Percentiles rank a stretch among this genome's conserved stretches.
These are phyloP conservation scores for Centropus bengalensis DNA, from an alignment of 2,113 vertebrate genomes.

Conservation along the genomic window DNA sequence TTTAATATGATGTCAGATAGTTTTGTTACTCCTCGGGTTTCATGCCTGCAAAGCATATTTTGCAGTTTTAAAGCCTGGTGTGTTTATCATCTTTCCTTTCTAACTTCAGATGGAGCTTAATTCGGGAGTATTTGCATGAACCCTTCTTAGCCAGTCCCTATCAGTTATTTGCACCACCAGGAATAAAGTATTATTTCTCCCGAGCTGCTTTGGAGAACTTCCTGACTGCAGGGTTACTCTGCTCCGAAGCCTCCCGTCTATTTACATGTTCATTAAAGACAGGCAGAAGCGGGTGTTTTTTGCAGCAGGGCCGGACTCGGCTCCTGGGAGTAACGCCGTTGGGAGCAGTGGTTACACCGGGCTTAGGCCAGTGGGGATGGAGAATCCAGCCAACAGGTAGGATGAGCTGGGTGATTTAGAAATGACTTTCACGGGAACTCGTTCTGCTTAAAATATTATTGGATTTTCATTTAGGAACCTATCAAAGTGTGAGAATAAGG, in stretches of 20 bases:
- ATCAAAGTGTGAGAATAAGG: slow-evolving; percentile 66
- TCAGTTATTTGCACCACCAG: slow-evolving; percentile 63
- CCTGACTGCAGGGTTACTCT: slow-evolving; percentile 13
- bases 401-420: slow-evolving; percentile 53
- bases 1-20: slow-evolving; percentile 68
- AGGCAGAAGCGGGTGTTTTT: not conserved
- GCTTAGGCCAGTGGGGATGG: slow-evolving; percentile 51
- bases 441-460: slow-evolving; percentile 71
- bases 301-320: not conserved
- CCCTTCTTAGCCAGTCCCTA: slow-evolving; percentile 69
- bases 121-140: slow-evolving; percentile 75
- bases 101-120: slow-evolving; percentile 76
- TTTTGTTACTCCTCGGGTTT: slow-evolving; percentile 68
- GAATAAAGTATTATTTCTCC: slow-evolving; percentile 68
- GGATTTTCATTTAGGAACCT: slow-evolving; percentile 72
- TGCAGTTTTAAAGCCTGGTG: slow-evolving; percentile 67
- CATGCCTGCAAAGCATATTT: slow-evolving; percentile 77
- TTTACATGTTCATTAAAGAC: slow-evolving; percentile 72
- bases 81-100: slow-evolving; percentile 76
- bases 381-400: slow-evolving; percentile 69
- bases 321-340: not conserved
- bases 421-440: slow-evolving; percentile 70
- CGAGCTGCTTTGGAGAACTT: slow-evolving; percentile 71
- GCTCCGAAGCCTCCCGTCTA: not conserved
- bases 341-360: not conserved